A percentile compares a stretch with the other conserved stretches of the same genome.
These are phyloP conservation scores for Cordilura impudica DNA, from an alignment of 2,888 invertebrate genomes.

Conservation along the genomic window DNA sequence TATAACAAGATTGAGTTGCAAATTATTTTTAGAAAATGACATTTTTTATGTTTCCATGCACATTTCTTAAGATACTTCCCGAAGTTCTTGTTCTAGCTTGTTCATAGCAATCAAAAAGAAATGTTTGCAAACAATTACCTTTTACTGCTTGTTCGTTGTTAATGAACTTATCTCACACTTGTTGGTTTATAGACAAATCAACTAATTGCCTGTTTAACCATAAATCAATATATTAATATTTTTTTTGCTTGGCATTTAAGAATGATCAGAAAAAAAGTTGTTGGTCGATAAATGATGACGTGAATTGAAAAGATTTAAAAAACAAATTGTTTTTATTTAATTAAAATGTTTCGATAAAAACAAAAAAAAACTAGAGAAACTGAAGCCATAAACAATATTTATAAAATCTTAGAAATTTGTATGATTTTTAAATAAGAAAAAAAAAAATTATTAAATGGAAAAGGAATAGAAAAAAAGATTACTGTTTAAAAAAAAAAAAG, in stretches of 20 bases:
- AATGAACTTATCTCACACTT: conserved; percentile 28
- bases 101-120: background rate
- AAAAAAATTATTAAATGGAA: background rate
- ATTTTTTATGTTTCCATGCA: too few relatives aligned
- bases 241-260: background rate
- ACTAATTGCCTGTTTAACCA: conserved; percentile 1
- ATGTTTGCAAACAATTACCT: background rate
- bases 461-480: background rate
- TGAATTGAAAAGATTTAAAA: background rate
- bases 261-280: background rate
- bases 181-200: conserved; percentile 35
- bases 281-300: conserved; percentile 22
- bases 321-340: background rate
- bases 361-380: background rate
- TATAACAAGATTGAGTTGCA: too few relatives aligned
- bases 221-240: conserved; percentile 20
- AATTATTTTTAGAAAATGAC: too few relatives aligned
- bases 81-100: too few relatives aligned
- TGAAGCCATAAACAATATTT: too few relatives aligned
- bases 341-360: background rate
- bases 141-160: background rate
- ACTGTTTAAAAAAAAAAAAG: background rate
- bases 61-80: too few relatives aligned
- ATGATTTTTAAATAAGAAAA: background rate
- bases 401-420: too few relatives aligned